Conservation (phyloP, 2,888 invertebrate genomes). For the Macropis europaea region DNA sequence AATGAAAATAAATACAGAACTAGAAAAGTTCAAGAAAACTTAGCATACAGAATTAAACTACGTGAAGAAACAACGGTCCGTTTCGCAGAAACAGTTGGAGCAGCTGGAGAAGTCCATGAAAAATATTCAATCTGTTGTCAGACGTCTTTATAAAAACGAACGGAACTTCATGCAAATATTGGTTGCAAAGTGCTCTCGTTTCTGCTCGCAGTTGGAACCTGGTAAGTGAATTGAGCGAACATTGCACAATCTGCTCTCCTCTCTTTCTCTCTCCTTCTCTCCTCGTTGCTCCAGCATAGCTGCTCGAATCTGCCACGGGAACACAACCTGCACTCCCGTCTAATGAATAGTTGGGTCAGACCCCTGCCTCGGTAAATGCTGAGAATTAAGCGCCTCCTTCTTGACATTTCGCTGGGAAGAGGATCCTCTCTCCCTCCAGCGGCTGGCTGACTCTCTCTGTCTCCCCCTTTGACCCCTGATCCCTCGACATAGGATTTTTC, state of each 20-base stretch:
- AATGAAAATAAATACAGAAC: no score
- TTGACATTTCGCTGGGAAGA: slow-evolving; percentile 75
- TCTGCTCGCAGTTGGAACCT: slow-evolving; percentile 46
- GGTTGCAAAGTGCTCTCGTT: slow-evolving; percentile 40
- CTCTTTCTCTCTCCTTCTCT: slow-evolving; percentile 9
- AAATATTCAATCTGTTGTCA: no score
- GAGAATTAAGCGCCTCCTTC: slow-evolving; percentile 74
- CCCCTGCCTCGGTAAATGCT: slow-evolving; percentile 66
- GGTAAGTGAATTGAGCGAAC: slow-evolving; percentile 66
- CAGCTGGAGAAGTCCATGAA: no score
- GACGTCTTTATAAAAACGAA: no score
- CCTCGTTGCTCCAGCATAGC: no score
- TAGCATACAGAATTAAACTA: no score
- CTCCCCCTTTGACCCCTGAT: no score
- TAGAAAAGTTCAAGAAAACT: no score
- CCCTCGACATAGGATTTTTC: no score
- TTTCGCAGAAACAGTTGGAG: no score
- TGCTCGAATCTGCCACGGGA: slow-evolving; percentile 60
- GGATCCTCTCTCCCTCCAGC: slow-evolving; percentile 56
- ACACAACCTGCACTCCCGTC: slow-evolving; percentile 69
- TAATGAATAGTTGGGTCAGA: slow-evolving; percentile 73
- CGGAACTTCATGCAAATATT: not conserved
- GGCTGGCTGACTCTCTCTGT: slow-evolving; percentile 16
- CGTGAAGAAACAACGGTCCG: no score
- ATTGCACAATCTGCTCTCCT: slow-evolving; percentile 62